phyloP scores from a whole-genome alignment of 1,140 invertebrate genomes.

The Copidosoma floridanum region DNA sequence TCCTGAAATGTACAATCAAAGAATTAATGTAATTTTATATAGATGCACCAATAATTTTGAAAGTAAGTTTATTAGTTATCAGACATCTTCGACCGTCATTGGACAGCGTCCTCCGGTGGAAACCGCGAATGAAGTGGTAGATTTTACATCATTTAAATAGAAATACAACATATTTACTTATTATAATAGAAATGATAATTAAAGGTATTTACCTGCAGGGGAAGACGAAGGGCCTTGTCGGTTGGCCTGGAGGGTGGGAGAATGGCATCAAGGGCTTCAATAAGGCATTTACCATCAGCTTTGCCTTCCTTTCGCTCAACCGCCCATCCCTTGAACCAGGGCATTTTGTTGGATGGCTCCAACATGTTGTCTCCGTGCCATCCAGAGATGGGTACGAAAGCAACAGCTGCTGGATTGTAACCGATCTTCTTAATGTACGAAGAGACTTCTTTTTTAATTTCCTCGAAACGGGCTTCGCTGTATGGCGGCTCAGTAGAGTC shows the following conservation, averaged over 20 bases:
- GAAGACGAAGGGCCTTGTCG: constrained; percentile 93
- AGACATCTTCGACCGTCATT: constrained; percentile 44
- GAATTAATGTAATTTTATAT: constrained; percentile 1
- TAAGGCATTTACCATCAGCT: constrained; percentile 82
- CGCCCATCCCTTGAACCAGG: constrained; percentile 96
- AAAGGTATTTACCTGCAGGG: constrained; percentile 70
- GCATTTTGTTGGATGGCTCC: constrained; percentile 87
- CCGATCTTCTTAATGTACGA: constrained; percentile 94
- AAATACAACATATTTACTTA: no score
- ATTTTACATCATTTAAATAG: constrained; percentile 43
- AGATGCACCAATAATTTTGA: constrained; percentile 9
- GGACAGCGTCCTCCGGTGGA: constrained; percentile 43
- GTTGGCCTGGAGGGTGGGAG: constrained; percentile 89
- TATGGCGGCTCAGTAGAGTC: constrained; percentile 96
- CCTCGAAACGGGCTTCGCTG: constrained; percentile 86
- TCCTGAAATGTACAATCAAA: constrained; percentile 75
- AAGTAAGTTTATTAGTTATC: no score
- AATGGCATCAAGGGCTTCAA: constrained; percentile 94
- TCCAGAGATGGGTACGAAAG: constrained; percentile 97
- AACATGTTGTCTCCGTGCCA: constrained; percentile 99
- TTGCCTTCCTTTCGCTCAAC: constrained; percentile 90
- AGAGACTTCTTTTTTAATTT: constrained; percentile 94
- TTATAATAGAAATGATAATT: no score
- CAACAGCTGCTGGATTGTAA: constrained; percentile 92
- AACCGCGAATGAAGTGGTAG: constrained; percentile 47